phyloP scores from a whole-genome alignment of 2,113 vertebrate genomes.

The Aramus guarauna region DNA sequence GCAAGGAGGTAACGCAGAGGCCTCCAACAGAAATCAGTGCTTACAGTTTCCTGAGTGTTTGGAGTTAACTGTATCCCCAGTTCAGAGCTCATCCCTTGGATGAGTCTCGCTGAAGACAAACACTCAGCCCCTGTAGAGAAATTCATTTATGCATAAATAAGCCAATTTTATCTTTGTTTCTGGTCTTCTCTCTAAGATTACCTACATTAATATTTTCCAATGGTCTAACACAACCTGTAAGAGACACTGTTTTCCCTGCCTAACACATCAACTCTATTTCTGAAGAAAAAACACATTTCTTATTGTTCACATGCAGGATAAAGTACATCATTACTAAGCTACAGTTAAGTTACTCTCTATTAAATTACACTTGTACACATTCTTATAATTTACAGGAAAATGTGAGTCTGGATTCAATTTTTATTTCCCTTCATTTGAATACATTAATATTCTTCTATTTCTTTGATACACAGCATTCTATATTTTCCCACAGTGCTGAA shows the following conservation, averaged over 20 bases:
- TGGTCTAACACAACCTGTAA: not conserved
- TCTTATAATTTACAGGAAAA: slow-evolving; percentile 52
- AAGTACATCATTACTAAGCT: not conserved
- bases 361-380: slow-evolving; percentile 55
- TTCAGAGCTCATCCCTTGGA: not conserved
- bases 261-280: not conserved
- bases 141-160: not conserved
- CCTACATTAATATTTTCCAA: not conserved
- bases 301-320: not conserved
- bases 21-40: not conserved
- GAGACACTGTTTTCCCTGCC: not conserved
- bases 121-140: not conserved
- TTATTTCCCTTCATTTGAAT: not conserved
- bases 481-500: slow-evolving; percentile 1
- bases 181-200: not conserved
- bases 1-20: not conserved
- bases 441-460: not conserved
- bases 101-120: not conserved
- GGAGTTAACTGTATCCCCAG: not conserved
- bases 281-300: not conserved
- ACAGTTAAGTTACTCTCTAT: slow-evolving; percentile 50
- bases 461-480: not conserved
- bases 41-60: not conserved
- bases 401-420: not conserved
- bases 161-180: not conserved